These are phyloP conservation scores for Ageneiosus marmoratus DNA, from an alignment of 2,113 vertebrate species.

Conservation along the genomic window DNA sequence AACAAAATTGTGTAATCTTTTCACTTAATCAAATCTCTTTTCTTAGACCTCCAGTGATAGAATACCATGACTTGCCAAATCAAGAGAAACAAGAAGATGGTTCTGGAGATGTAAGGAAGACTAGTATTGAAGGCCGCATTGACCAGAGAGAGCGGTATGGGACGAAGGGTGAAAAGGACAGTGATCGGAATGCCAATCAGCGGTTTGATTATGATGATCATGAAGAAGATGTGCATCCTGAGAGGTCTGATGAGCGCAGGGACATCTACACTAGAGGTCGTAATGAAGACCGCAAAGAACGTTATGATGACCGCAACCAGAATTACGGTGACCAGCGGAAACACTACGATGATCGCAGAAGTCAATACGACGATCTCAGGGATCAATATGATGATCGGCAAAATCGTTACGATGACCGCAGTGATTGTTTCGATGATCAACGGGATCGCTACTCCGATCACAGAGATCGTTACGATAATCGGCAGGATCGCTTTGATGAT, in stretches of 20 bases:
- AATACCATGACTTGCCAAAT: slow-evolving; percentile 59
- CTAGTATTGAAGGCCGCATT: slow-evolving; percentile 15
- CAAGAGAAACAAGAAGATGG: slow-evolving; percentile 57
- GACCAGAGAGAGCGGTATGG: slow-evolving; percentile 18
- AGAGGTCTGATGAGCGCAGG: background rate
- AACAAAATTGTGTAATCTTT: background rate
- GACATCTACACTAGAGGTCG: slow-evolving; percentile 30
- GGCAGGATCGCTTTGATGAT: slow-evolving; percentile 32
- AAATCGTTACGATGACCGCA: slow-evolving; percentile 16
- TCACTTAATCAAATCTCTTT: background rate
- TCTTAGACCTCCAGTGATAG: slow-evolving; percentile 34
- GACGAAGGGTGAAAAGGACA: slow-evolving; percentile 31
- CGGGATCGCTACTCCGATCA: slow-evolving; percentile 33
- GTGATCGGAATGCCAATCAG: background rate
- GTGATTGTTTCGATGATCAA: slow-evolving; percentile 20
- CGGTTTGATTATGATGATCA: background rate
- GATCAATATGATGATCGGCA: slow-evolving; percentile 48
- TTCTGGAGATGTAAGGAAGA: slow-evolving; percentile 29
- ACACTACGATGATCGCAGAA: slow-evolving; percentile 14
- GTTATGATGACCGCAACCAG: slow-evolving; percentile 41
- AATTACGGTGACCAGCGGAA: slow-evolving; percentile 36
- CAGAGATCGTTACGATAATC: slow-evolving; percentile 30
- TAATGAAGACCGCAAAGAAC: slow-evolving; percentile 19
- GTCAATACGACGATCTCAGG: slow-evolving; percentile 11
- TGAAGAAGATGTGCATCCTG: background rate